Conservation (phyloP, 1,140 invertebrate genomes). For the Babylonia areolata region DNA sequence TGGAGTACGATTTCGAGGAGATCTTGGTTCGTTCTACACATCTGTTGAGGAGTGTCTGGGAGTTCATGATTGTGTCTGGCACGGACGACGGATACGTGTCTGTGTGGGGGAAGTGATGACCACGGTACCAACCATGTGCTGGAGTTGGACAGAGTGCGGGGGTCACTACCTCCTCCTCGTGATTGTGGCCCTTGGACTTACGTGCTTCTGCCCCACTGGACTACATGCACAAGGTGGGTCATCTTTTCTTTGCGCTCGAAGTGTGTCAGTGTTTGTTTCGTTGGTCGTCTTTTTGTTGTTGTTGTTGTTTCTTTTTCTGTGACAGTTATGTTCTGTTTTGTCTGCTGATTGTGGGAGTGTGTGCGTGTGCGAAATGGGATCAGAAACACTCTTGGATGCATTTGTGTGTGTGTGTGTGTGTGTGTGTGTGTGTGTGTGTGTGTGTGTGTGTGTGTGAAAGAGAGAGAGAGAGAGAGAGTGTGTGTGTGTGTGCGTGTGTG, state of each 20-base stretch:
- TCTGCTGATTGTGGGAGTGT: neutral
- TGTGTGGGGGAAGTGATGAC: neutral
- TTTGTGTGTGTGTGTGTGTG: slow-evolving; percentile 20
- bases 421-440: slow-evolving; percentile 34
- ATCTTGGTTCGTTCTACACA: neutral
- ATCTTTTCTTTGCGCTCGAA: neutral
- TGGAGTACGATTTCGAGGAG: neutral
- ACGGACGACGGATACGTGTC: neutral
- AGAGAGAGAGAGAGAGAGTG: too few species aligned
- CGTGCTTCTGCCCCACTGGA: neutral
- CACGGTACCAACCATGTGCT: neutral
- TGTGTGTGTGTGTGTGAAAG: slow-evolving; percentile 2
- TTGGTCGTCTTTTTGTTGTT: neutral
- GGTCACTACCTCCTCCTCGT: neutral
- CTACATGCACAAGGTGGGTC: neutral
- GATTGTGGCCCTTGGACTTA: neutral
- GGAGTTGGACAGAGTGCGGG: neutral
- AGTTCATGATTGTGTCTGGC: neutral
- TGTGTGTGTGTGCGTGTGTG: too few species aligned
- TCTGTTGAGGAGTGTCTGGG: neutral
- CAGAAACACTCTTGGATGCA: too few species aligned
- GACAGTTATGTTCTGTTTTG: neutral
- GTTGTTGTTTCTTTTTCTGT: neutral
- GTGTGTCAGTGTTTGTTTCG: too few species aligned
- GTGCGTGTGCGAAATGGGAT: slow-evolving; percentile 30